These are phyloP conservation scores for Trichopria drosophilae DNA, from an alignment of 2,888 invertebrate genomes.

Conservation along the genomic window DNA sequence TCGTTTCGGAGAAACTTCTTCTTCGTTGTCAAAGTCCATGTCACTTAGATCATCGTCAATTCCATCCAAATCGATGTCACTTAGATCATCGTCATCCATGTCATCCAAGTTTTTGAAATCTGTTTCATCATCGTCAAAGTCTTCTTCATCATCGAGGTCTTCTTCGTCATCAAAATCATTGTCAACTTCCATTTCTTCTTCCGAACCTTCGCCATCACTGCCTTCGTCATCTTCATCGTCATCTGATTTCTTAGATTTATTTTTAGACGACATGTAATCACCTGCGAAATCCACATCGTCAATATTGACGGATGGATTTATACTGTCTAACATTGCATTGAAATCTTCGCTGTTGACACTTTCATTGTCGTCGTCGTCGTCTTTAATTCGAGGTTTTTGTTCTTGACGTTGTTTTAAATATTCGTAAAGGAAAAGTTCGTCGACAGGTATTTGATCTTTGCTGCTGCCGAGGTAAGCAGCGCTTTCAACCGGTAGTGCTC, in stretches of 20 bases:
- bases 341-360: constrained; percentile 61
- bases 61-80: constrained; percentile 46
- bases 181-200: constrained; percentile 34
- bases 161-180: constrained; percentile 18
- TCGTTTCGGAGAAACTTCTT: constrained; percentile 35
- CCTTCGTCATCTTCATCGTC: constrained; percentile 37
- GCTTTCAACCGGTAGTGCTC: constrained; percentile 74
- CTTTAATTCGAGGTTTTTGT: constrained; percentile 38
- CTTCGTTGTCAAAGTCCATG: constrained; percentile 55
- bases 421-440: constrained; percentile 83
- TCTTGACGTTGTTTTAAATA: constrained; percentile 53
- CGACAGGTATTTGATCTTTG: constrained; percentile 79
- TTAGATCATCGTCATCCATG: constrained; percentile 46
- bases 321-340: constrained; percentile 60
- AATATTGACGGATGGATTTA: no score
- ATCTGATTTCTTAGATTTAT: constrained; percentile 33
- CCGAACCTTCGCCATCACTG: constrained; percentile 35
- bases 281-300: constrained; percentile 66
- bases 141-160: constrained; percentile 26
- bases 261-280: constrained; percentile 55
- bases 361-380: constrained; percentile 59
- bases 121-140: constrained; percentile 33
- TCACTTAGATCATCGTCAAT: constrained; percentile 58
- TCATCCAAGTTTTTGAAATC: constrained; percentile 58
- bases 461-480: constrained; percentile 70